A percentile compares a stretch with the other conserved stretches of the same genome.
Conservation (phyloP, 2,888 invertebrate species). For the Drosophila fungiperda region DNA sequence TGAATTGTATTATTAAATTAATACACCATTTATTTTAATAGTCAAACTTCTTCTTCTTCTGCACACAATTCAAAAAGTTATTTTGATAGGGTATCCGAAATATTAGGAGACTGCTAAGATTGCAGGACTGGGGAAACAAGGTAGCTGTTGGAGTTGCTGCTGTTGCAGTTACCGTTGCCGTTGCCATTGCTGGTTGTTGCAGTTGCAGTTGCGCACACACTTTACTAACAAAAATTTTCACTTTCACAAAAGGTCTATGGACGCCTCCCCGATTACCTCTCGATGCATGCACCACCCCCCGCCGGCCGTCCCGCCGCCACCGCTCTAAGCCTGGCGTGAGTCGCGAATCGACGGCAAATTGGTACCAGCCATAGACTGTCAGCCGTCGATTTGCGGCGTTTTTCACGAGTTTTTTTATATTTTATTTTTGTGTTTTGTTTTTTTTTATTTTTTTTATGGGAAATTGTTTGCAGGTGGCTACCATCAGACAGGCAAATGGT, state of each 20-base stretch:
- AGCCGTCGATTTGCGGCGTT: conserved; percentile 80
- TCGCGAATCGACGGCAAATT: conserved; percentile 78
- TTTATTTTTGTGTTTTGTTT: conserved; percentile 2
- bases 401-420: conserved; percentile 60
- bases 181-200: conserved; percentile 16
- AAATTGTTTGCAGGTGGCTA: conserved; percentile 77
- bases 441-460: conserved; percentile 40
- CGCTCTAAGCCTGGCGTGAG: conserved; percentile 56
- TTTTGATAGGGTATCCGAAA: conserved; percentile 46
- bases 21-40: not conserved
- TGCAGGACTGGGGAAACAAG: conserved; percentile 39
- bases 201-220: conserved; percentile 53
- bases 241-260: conserved; percentile 84
- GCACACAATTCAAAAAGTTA: not conserved
- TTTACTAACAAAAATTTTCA: conserved; percentile 75
- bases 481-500: conserved; percentile 60
- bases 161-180: conserved; percentile 16
- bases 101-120: conserved; percentile 18
- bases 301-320: not conserved
- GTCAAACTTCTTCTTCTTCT: not conserved
- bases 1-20: not conserved
- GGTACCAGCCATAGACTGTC: conserved; percentile 78
- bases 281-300: conserved; percentile 8
- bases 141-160: conserved; percentile 18
- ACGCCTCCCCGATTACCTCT: conserved; percentile 60